These are phyloP conservation scores for Petrophora chlorosata DNA, from an alignment of 2,888 invertebrate genomes.

Conservation along the genomic window DNA sequence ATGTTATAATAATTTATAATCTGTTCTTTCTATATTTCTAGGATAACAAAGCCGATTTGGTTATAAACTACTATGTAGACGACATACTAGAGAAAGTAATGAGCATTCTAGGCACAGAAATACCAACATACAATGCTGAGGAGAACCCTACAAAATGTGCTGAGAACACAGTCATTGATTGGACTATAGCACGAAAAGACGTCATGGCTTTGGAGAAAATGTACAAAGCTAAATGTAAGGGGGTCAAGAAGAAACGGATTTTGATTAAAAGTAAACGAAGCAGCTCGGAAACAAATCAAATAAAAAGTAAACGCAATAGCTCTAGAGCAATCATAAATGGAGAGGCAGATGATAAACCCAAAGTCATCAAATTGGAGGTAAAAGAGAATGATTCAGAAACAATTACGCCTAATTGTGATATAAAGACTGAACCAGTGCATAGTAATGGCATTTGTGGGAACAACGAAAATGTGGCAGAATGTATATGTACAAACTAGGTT, in stretches of 20 bases:
- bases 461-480: too few relatives aligned
- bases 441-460: too few relatives aligned
- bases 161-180: conserved; percentile 82
- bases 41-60: conserved; percentile 95
- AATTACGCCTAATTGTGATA: conserved; percentile 8
- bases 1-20: too few relatives aligned
- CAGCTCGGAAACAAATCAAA: conserved; percentile 22
- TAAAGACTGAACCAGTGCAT: conserved; percentile 28
- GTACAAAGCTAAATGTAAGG: conserved; percentile 78
- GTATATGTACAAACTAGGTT: too few relatives aligned
- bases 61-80: conserved; percentile 95
- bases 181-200: conserved; percentile 87
- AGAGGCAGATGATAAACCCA: conserved; percentile 51
- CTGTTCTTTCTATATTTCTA: conserved; percentile 62
- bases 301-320: conserved; percentile 10
- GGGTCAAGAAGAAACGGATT: conserved; percentile 71
- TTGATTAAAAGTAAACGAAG: conserved; percentile 65
- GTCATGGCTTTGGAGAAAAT: conserved; percentile 85
- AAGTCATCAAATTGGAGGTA: conserved; percentile 62
- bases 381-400: conserved; percentile 39
- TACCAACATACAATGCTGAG: conserved; percentile 87
- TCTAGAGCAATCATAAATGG: conserved; percentile 26
- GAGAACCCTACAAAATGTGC: conserved; percentile 87
- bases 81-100: conserved; percentile 89
- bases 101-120: conserved; percentile 88